phyloP scores from a whole-genome alignment of 2,797 vertebrate genomes.

The Adrianichthys oophorus region DNA sequence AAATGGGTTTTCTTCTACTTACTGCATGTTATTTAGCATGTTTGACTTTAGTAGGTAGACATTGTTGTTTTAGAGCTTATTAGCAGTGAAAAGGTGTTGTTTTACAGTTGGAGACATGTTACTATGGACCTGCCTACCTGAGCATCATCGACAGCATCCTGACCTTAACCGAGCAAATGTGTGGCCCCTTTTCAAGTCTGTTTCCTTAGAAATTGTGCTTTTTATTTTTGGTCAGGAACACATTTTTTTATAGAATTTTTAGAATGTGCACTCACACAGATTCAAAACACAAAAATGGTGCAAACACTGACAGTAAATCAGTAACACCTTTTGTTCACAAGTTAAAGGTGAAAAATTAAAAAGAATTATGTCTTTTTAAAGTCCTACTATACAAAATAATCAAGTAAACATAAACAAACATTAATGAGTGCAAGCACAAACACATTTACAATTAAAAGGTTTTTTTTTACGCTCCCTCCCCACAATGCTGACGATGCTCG shows the following conservation, averaged over 20 bases:
- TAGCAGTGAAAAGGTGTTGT: conserved; percentile 82
- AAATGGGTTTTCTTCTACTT: conserved; percentile 44
- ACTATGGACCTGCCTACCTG: conserved; percentile 76
- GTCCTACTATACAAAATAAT: no score
- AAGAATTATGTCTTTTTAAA: no score
- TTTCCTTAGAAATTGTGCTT: conserved; percentile 24
- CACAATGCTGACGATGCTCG: conserved; percentile 80
- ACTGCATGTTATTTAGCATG: conserved; percentile 63
- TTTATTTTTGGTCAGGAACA: conserved; percentile 17
- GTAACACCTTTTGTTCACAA: conserved; percentile 55
- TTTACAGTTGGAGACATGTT: conserved; percentile 71
- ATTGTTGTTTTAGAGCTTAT: conserved; percentile 82
- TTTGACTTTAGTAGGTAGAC: conserved; percentile 66
- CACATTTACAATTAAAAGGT: conserved; percentile 56
- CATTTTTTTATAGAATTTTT: conserved; percentile 1
- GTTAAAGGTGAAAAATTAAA: conserved; percentile 7
- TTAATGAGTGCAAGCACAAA: conserved; percentile 19
- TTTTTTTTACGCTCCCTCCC: conserved; percentile 58
- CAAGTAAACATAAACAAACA: conserved; percentile 15
- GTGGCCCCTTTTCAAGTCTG: conserved; percentile 4
- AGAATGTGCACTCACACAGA: conserved; percentile 38
- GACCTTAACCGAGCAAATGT: conserved; percentile 31
- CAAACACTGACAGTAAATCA: conserved; percentile 42
- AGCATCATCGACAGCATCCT: conserved; percentile 77
- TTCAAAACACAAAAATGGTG: conserved; percentile 33